Conservation (phyloP, 1,140 invertebrate species). For the Pogonomyrmex californicus region DNA sequence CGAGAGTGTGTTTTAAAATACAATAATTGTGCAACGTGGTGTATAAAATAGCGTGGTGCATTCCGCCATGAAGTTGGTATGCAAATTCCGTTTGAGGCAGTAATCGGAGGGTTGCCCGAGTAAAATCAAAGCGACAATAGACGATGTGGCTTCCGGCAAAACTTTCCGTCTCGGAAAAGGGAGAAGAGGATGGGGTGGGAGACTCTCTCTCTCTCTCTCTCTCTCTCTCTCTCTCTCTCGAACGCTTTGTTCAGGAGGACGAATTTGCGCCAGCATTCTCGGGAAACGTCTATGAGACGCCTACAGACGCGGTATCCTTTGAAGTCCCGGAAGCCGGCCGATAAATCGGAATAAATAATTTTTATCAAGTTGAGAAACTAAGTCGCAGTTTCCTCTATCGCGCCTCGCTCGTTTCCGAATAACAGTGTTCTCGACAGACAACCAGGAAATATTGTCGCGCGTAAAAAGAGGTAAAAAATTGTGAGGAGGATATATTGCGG, state of each 20-base stretch:
- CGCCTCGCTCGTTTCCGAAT: conserved; percentile 16
- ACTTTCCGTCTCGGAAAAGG: conserved; percentile 29
- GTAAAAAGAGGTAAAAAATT: conserved; percentile 1
- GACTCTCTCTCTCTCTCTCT: not conserved
- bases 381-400: not conserved
- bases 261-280: conserved; percentile 6
- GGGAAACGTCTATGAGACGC: conserved; percentile 39
- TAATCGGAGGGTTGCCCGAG: conserved; percentile 44
- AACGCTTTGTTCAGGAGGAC: conserved; percentile 20
- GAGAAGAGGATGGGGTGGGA: not conserved
- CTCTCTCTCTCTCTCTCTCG: not conserved
- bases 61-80: conserved; percentile 47
- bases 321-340: conserved; percentile 9
- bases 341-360: conserved; percentile 63
- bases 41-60: not conserved
- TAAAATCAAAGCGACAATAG: conserved; percentile 61
- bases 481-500: too few species aligned
- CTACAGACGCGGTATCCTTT: conserved; percentile 6
- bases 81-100: conserved; percentile 49
- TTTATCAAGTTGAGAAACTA: conserved; percentile 12
- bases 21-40: conserved; percentile 42
- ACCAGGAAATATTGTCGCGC: conserved; percentile 6
- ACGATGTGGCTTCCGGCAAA: conserved; percentile 41
- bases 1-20: conserved; percentile 3
- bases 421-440: not conserved